Evolutionary conservation across 2,797 vertebrate species (phyloP).

Genomic region (Spondyliosoma cantharus): DNA sequence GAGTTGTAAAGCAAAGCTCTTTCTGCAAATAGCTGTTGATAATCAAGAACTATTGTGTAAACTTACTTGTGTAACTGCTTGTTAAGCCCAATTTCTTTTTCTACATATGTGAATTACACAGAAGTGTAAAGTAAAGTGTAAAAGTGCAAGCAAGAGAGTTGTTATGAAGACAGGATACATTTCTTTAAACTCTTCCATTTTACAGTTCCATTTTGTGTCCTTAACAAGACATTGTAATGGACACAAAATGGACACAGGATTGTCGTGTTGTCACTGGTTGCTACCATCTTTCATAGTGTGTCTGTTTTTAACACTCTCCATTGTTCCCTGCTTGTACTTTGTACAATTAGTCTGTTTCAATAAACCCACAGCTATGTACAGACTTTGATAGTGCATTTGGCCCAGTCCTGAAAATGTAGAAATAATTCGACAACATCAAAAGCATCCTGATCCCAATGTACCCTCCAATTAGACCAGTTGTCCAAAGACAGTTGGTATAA

Average conservation of each 20-base stretch:
- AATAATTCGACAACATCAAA: slow-evolving; percentile 12
- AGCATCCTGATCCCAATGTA: slow-evolving; percentile 1
- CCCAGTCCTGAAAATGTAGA: slow-evolving; percentile 23
- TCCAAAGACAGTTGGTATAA: slow-evolving; percentile 21
- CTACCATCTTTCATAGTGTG: slow-evolving; percentile 28
- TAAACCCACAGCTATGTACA: slow-evolving; percentile 47
- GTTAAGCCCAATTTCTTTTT: slow-evolving; percentile 28
- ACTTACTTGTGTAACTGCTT: not conserved
- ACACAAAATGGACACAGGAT: slow-evolving; percentile 9
- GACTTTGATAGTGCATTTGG: slow-evolving; percentile 24
- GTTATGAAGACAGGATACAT: not conserved
- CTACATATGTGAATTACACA: slow-evolving; percentile 23
- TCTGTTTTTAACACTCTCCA: slow-evolving; percentile 25
- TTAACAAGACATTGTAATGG: not conserved
- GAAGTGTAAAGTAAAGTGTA: not conserved
- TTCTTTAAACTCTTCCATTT: not conserved
- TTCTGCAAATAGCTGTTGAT: slow-evolving; percentile 4
- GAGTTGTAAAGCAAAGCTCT: not conserved
- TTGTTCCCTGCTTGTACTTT: slow-evolving; percentile 38
- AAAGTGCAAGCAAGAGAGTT: not conserved
- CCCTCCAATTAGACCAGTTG: slow-evolving; percentile 3
- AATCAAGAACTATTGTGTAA: slow-evolving; percentile 26
- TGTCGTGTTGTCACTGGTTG: slow-evolving; percentile 50
- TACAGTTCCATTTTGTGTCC: not conserved
- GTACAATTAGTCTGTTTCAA: slow-evolving; percentile 29